phyloP scores from a whole-genome alignment of 2,888 invertebrate genomes.

The Noctuana brunneofusca region DNA sequence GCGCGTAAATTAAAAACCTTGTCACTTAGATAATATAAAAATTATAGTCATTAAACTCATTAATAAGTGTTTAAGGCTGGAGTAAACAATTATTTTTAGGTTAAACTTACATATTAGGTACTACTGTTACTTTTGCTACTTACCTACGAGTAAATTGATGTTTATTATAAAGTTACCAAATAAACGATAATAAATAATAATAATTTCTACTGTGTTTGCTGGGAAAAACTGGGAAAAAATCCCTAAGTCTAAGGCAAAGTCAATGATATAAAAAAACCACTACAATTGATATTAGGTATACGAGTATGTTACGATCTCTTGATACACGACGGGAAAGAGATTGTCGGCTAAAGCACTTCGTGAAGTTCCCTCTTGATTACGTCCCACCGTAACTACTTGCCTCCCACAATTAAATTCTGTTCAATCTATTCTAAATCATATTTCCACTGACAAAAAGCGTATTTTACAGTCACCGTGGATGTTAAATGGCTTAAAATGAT shows the following conservation, averaged over 20 bases:
- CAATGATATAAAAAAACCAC: no score
- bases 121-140: no score
- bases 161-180: background rate
- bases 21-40: conserved; percentile 18
- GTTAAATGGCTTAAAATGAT: conserved; percentile 22
- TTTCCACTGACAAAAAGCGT: conserved; percentile 20
- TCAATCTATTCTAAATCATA: conserved; percentile 7
- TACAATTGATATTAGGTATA: no score
- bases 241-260: no score
- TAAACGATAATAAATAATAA: no score
- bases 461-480: conserved; percentile 10
- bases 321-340: conserved; percentile 6
- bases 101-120: background rate
- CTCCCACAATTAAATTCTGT: conserved; percentile 3
- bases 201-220: no score
- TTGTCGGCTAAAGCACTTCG: conserved; percentile 1
- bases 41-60: background rate
- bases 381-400: conserved; percentile 47
- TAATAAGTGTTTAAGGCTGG: conserved; percentile 15
- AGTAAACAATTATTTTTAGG: background rate
- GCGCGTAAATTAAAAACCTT: conserved; percentile 21
- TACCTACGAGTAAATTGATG: no score
- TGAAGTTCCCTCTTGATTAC: conserved; percentile 55
- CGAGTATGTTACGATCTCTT: conserved; percentile 5
- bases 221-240: no score